Percentiles rank a stretch among this genome's conserved stretches.
Conservation (phyloP, 1,140 invertebrate species). For the Geopemphigus sp. region DNA sequence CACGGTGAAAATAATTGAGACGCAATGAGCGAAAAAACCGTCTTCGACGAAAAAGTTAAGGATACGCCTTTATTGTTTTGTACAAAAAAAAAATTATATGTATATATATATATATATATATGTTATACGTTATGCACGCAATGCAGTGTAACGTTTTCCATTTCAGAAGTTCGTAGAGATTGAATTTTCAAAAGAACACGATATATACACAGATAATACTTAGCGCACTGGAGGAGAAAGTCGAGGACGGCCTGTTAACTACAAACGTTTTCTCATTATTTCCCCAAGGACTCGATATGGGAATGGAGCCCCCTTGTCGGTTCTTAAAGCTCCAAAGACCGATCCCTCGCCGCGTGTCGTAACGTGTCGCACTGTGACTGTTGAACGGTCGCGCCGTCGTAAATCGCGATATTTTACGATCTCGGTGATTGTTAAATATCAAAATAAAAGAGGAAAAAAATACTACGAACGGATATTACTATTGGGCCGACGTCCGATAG, state of each 20-base stretch:
- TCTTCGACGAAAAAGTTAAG: neutral
- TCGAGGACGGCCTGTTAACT: slow-evolving; percentile 21
- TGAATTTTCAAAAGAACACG: neutral
- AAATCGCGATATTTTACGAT: neutral
- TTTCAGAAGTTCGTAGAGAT: neutral
- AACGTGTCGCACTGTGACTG: neutral
- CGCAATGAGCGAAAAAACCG: neutral
- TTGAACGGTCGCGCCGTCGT: neutral
- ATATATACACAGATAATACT: neutral
- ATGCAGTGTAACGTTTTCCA: neutral
- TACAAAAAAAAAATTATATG: too few relatives aligned
- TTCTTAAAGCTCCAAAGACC: neutral
- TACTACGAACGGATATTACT: neutral
- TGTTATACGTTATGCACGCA: too few relatives aligned
- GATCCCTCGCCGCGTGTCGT: neutral
- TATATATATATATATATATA: neutral
- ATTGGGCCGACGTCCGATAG: neutral
- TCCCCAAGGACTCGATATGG: neutral
- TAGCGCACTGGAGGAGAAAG: neutral
- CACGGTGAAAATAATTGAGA: neutral
- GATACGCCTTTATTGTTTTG: slow-evolving; percentile 21
- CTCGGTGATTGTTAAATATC: neutral
- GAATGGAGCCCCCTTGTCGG: neutral
- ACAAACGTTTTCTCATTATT: slow-evolving; percentile 31
- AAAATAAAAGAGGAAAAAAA: neutral